A percentile compares a stretch with the other conserved stretches of the same genome.
Evolutionary conservation across 2,113 vertebrate species (phyloP).

Genomic region (Nycticryphes semicollaris): DNA sequence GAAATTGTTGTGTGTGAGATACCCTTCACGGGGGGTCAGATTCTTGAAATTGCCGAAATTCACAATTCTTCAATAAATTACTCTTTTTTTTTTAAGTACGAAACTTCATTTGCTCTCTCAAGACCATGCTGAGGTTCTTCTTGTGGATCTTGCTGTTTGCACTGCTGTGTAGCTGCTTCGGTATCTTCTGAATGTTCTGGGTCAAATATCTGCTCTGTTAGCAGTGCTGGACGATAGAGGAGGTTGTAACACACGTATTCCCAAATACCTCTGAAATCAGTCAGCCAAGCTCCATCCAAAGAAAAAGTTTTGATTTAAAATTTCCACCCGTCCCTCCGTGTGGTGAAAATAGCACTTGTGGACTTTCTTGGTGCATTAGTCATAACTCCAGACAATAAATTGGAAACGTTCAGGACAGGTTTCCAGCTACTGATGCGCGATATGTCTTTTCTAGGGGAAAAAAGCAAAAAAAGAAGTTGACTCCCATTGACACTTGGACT

Average conservation of each 20-base stretch:
- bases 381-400: background rate
- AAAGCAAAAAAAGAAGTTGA: background rate
- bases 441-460: no score
- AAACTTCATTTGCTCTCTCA: background rate
- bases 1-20: background rate
- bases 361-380: background rate
- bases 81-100: background rate
- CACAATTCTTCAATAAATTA: background rate
- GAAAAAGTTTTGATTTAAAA: background rate
- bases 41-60: background rate
- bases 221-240: background rate
- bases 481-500: background rate
- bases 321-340: background rate
- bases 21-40: background rate
- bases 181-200: background rate
- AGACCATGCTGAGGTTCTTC: rapidly evolving
- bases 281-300: background rate
- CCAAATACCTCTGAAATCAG: background rate
- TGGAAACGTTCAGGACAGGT: background rate
- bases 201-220: background rate
- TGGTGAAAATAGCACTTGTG: background rate
- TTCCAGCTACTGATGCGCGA: rapidly evolving
- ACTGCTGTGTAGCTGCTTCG: rapidly evolving
- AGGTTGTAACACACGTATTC: background rate
- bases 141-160: background rate